Conservation (phyloP, 2,113 vertebrate genomes). For the Percopsis transmontana region DNA sequence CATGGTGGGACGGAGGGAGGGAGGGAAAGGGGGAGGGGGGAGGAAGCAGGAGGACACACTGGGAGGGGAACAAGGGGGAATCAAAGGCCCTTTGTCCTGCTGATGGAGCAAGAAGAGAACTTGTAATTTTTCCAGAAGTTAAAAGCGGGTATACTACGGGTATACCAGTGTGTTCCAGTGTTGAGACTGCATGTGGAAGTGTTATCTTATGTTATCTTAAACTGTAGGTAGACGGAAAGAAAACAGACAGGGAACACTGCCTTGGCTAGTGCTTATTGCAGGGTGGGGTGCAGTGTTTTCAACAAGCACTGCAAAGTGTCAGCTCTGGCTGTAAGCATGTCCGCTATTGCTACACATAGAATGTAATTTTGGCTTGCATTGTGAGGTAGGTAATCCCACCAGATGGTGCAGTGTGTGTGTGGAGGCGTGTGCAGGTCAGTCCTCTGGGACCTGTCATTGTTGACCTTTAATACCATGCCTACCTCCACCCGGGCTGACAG, state of each 20-base stretch:
- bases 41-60: slow-evolving; percentile 6
- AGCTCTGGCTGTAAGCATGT: not conserved
- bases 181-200: too few relatives aligned
- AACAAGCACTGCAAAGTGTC: too few relatives aligned
- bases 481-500: slow-evolving; percentile 33
- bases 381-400: slow-evolving; percentile 23
- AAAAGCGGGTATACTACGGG: not conserved
- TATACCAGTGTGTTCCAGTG: not conserved
- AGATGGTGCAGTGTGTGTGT: slow-evolving; percentile 55
- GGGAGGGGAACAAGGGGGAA: slow-evolving; percentile 14
- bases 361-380: slow-evolving; percentile 15
- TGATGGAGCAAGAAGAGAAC: not conserved
- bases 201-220: too few relatives aligned
- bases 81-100: slow-evolving; percentile 46
- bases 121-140: not conserved
- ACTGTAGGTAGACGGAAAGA: not conserved
- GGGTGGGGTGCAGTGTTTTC: not conserved
- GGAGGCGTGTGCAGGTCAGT: not conserved
- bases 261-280: not conserved
- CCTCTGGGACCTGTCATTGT: slow-evolving; percentile 51
- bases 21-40: not conserved
- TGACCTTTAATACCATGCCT: slow-evolving; percentile 27
- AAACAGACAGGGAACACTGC: not conserved
- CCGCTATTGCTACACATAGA: slow-evolving; percentile 2
- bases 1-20: slow-evolving; percentile 53